A percentile compares a stretch with the other conserved stretches of the same genome.
These are phyloP conservation scores for Hoplodrina blanda DNA, from an alignment of 2,888 invertebrate genomes.

Conservation along the genomic window DNA sequence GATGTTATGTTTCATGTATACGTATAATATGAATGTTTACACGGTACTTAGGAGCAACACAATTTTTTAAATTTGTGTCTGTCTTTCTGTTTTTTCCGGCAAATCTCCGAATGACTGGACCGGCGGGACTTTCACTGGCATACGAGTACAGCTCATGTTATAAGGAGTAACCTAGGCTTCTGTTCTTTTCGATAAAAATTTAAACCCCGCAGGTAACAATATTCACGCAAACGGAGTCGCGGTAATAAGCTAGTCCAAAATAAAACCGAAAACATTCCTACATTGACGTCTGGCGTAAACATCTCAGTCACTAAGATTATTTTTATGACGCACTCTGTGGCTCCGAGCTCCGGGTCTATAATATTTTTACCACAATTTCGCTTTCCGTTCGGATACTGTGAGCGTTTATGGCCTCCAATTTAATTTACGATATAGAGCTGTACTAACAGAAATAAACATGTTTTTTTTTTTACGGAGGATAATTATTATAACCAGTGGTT, in stretches of 20 bases:
- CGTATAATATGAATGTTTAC: too few species aligned
- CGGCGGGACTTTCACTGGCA: too few species aligned
- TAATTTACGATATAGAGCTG: constrained; percentile 63
- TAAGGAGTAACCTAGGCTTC: too few species aligned
- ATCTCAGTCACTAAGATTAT: constrained; percentile 61
- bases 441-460: constrained; percentile 56
- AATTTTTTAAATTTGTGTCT: too few species aligned
- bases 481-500: constrained; percentile 37
- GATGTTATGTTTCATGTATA: too few species aligned
- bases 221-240: too few species aligned
- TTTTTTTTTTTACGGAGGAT: constrained; percentile 41
- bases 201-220: too few species aligned
- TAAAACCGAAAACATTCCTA: constrained; percentile 42
- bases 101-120: too few species aligned
- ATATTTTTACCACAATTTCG: constrained; percentile 64
- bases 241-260: constrained; percentile 11
- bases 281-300: constrained; percentile 48
- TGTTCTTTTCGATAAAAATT: too few species aligned
- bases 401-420: constrained; percentile 63
- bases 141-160: too few species aligned
- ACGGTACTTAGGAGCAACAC: too few species aligned
- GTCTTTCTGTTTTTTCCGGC: too few species aligned
- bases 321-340: constrained; percentile 50
- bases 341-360: constrained; percentile 52
- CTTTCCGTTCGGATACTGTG: constrained; percentile 53